A percentile compares a stretch with the other conserved stretches of the same genome.
Conservation (phyloP, 2,888 invertebrate species). For the Penaeus monodon region DNA sequence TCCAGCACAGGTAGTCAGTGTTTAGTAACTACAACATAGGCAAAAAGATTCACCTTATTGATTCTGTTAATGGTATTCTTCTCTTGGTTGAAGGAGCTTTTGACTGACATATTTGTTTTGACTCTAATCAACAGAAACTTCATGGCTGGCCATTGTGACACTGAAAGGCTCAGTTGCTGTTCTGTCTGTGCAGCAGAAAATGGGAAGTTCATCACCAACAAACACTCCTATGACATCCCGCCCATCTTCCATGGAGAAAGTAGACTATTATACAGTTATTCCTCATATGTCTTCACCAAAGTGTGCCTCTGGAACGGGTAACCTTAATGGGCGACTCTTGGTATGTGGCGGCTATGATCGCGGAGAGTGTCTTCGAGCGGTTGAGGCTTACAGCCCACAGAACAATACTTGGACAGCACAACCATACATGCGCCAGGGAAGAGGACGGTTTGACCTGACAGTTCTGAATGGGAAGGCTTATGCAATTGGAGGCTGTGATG, state of each 20-base stretch:
- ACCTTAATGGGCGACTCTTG: constrained; percentile 79
- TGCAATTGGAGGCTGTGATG: constrained; percentile 87
- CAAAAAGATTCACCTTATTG: not conserved
- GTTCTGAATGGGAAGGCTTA: constrained; percentile 79
- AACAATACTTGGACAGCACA: constrained; percentile 79
- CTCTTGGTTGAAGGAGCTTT: not conserved
- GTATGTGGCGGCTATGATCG: constrained; percentile 90
- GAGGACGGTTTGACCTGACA: constrained; percentile 85
- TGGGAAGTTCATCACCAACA: constrained; percentile 70
- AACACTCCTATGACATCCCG: constrained; percentile 64
- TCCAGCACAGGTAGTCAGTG: constrained; percentile 8
- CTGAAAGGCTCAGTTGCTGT: constrained; percentile 76
- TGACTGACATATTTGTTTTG: not conserved
- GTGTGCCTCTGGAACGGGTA: constrained; percentile 83
- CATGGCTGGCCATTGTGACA: constrained; percentile 77
- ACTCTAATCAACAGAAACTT: constrained; percentile 72
- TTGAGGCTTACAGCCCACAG: constrained; percentile 81
- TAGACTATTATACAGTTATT: constrained; percentile 75
- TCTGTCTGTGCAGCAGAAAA: constrained; percentile 76
- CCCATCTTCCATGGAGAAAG: constrained; percentile 70
- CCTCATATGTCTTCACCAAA: constrained; percentile 78
- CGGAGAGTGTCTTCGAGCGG: constrained; percentile 82
- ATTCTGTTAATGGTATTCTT: not conserved
- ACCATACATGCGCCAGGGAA: constrained; percentile 80
- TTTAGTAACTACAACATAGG: too few species aligned